Base-by-base conservation (phyloP, 1,140 invertebrate genomes). In the Micrasema longulum region DNA sequence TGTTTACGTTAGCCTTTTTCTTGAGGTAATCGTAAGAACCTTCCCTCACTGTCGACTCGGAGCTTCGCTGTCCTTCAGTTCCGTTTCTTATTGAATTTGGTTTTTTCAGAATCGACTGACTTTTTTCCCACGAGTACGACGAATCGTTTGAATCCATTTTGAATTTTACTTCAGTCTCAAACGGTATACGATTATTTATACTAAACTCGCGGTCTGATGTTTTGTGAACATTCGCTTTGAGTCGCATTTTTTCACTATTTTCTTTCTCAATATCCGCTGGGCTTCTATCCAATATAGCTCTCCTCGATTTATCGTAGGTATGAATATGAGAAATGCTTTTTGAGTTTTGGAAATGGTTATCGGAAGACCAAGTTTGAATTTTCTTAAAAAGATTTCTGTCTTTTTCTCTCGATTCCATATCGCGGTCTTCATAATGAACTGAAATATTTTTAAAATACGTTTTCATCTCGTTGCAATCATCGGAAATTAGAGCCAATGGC, bases 381-480 rank as follows among this genome's bases (percentile, higher is more conserved):
- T 75, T 75, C 22, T 47, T 55, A 31, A 65, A 38, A 18, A 68
- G n/a, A 20, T 26, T 63, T 41, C 20, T 69, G 12, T 72, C 65
- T 55, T 72, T 72, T 20, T 75, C 70, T 26, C 66, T 75, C 2
- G 35, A 65, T 52, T 75, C 74, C 74, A 75, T 75, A 45, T 75
- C 74, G 11, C 26, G 60, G 4, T 72, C 74, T 62, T 75, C 66
- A 36, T 68, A 50, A 10, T 26, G 10, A 6, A 1, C 9, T n/a
- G 60, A 45, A n/a, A 23, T 16, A 9, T 64, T 64, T 45, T 64
- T 64, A 53, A 7, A 7, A 9, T 41, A 64, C 2, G 5, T 12
- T 68, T 72, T 72, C 48, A 70, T 75, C 52, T 75, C 74, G 12
- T 43, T 43, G 23, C 74, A 75, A 35, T 75, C 70, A 11, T 75